Conservation (phyloP, 2,797 vertebrate genomes). For the Tadarida brasiliensis region DNA sequence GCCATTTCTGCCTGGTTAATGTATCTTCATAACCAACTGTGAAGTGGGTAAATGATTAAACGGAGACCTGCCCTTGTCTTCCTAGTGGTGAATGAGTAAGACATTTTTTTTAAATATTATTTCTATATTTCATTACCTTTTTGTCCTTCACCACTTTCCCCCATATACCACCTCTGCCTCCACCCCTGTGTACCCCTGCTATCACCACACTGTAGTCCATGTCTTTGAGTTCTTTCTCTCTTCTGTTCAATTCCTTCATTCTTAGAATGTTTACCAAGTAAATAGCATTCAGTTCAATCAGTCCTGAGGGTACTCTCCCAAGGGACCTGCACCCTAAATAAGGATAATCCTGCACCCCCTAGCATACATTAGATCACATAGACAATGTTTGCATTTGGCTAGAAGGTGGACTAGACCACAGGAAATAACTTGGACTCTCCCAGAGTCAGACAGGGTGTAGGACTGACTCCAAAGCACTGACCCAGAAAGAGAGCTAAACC, state of each 20-base stretch:
- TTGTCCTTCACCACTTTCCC: too few species aligned
- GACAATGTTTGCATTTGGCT: background rate
- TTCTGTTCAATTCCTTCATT: too few species aligned
- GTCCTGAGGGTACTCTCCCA: background rate
- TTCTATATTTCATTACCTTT: too few species aligned
- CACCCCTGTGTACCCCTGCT: too few species aligned
- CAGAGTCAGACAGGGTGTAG: background rate
- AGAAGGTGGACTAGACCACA: background rate
- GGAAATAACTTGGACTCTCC: background rate
- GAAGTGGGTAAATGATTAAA: background rate
- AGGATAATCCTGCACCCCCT: background rate
- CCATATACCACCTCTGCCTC: too few species aligned
- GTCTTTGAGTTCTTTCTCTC: too few species aligned
- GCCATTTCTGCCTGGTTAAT: background rate
- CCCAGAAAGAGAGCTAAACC: background rate
- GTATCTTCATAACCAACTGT: background rate
- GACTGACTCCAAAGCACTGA: background rate
- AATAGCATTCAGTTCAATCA: background rate
- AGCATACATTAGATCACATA: background rate
- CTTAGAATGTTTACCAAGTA: too few species aligned
- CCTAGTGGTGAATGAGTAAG: background rate
- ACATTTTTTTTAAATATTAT: background rate
- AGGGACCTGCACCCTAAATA: background rate
- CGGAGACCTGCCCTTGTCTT: background rate
- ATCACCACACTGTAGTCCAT: too few species aligned